Conservation (phyloP, 2,888 invertebrate species). For the Drosophila tanythrix region DNA sequence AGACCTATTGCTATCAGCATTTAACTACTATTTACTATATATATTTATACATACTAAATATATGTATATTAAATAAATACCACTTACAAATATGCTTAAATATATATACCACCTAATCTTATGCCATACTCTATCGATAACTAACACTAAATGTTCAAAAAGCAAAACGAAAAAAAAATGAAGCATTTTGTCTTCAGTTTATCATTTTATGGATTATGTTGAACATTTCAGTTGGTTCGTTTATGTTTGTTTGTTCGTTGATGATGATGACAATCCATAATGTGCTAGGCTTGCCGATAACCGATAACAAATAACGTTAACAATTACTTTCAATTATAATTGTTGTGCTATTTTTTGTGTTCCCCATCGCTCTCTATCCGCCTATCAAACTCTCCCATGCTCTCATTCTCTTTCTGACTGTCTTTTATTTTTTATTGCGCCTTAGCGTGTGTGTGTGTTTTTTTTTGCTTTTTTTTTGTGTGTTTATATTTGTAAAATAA, state of each 20-base stretch:
- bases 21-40: slow-evolving; percentile 52
- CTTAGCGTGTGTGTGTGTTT: not conserved
- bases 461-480: slow-evolving; percentile 9
- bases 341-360: slow-evolving; percentile 57
- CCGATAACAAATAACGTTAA: slow-evolving; percentile 43
- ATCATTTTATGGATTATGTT: slow-evolving; percentile 30
- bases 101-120: slow-evolving; percentile 61
- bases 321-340: slow-evolving; percentile 49
- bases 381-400: slow-evolving; percentile 10
- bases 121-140: slow-evolving; percentile 63
- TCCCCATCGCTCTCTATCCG: slow-evolving; percentile 29
- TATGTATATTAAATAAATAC: slow-evolving; percentile 28
- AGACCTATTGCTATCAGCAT: slow-evolving; percentile 79
- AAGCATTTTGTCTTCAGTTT: slow-evolving; percentile 52
- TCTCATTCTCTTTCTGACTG: slow-evolving; percentile 6
- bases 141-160: slow-evolving; percentile 51
- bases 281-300: slow-evolving; percentile 58
- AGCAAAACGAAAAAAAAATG: slow-evolving; percentile 19
- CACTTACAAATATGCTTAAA: slow-evolving; percentile 42
- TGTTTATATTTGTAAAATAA: not conserved
- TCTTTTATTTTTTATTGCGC: slow-evolving; percentile 14
- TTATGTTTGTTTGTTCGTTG: slow-evolving; percentile 51
- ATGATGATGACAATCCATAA: slow-evolving; percentile 34
- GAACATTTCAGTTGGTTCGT: slow-evolving; percentile 27
- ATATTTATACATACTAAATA: slow-evolving; percentile 42